Percentiles rank a stretch among this genome's conserved stretches.
These are phyloP conservation scores for Uria aalge DNA, from an alignment of 2,113 vertebrate genomes.

Conservation along the genomic window DNA sequence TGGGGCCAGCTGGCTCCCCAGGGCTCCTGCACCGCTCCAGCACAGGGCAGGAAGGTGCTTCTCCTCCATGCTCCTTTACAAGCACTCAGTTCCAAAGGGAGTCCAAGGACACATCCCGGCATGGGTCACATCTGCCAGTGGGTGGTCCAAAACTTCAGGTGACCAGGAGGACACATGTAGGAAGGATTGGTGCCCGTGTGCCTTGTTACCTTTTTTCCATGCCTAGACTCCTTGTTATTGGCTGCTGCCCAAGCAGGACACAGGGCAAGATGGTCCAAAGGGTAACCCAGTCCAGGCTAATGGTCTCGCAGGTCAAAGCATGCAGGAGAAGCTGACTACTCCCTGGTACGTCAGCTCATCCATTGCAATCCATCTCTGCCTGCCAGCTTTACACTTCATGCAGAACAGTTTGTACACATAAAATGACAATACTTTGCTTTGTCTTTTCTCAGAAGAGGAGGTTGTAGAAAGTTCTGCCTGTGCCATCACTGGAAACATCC, in stretches of 20 bases:
- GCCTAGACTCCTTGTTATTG: not conserved
- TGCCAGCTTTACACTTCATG: not conserved
- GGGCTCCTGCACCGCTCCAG: not conserved
- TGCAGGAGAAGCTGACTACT: not conserved
- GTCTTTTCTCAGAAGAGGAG: not conserved
- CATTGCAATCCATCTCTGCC: not conserved
- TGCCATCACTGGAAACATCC: accelerated
- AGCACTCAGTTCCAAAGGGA: not conserved
- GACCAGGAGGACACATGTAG: accelerated
- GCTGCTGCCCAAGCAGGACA: not conserved
- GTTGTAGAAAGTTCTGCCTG: not conserved
- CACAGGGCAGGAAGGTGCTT: accelerated
- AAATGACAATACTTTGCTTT: not conserved
- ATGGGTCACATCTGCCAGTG: accelerated
- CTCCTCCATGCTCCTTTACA: accelerated
- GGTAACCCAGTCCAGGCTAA: accelerated
- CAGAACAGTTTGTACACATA: not conserved
- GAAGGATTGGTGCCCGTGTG: not conserved
- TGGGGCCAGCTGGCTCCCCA: not conserved
- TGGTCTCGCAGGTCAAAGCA: not conserved
- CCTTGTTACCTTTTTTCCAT: not conserved
- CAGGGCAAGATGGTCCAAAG: no score
- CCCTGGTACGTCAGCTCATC: not conserved
- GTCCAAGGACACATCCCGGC: not conserved
- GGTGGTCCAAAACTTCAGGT: not conserved